Base-by-base conservation (phyloP, 1,140 invertebrate species). In the Asbolus verrucosus region DNA sequence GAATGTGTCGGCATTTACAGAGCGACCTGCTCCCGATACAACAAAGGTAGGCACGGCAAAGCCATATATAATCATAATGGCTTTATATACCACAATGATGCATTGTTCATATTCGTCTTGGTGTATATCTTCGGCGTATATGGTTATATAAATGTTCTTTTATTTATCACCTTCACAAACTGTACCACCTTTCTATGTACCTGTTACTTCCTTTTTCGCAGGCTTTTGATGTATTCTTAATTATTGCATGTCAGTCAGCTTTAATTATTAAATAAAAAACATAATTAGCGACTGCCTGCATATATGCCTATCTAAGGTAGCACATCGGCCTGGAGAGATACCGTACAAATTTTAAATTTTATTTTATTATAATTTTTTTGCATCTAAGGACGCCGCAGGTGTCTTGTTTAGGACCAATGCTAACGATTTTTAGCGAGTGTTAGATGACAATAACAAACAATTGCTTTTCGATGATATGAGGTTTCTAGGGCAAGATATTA, bases 91-190 rank as follows among this genome's bases (percentile, higher is more conserved):
- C 46, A 24, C 46, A 54, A 54, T 24, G 21, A 27, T 54, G 46
- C 46, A 54, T 54, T 54, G 46, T 54, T 54, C 21, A 54, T 54
- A 30, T 24, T 54, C 46, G 46, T 54, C 46, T 54, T 54, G 46
- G 21, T 46, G 21, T 14, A n/a, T 11, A 2, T 36, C 11, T 11
- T 36, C 9, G 39, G 21, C 19, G 11, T 54, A 14, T 54, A 27
- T 24, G 21, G 11, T 15, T 54, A 16, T 43, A 15, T 14, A 43
- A 43, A 43, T 43, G 16, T 54, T 50, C 21, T 54, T 54, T 3
- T 54, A 54, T 54, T 54, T 54, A 27, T 54, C 21, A 21, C 33
- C 33, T 8, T 36, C 33, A n/a, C 11, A 4, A n/a, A 3, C 33
- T 36, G 6, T n/a, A 11, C 6, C 33, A 36, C 33, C 33, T 36